phyloP scores from a whole-genome alignment of 2,797 vertebrate species.

The Balearica regulorum region DNA sequence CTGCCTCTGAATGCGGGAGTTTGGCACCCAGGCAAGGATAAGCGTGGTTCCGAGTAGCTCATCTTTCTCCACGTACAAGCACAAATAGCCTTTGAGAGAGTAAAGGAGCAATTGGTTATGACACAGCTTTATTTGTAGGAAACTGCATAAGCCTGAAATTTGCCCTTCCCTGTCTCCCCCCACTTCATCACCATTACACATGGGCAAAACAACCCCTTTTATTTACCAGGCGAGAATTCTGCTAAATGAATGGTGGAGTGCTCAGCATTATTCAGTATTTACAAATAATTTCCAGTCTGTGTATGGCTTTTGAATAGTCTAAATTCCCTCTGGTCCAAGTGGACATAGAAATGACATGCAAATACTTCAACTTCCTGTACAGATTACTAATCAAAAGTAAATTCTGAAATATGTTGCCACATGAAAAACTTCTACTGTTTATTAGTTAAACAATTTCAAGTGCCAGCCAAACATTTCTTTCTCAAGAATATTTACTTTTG shows the following conservation, averaged over 20 bases:
- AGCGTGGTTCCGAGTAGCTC: slow-evolving; percentile 90
- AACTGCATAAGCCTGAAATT: rapidly evolving
- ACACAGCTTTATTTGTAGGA: rapidly evolving
- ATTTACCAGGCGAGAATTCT: neutral
- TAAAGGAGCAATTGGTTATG: neutral
- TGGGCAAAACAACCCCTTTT: neutral
- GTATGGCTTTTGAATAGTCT: neutral
- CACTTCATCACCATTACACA: neutral
- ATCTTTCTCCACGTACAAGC: slow-evolving; percentile 94
- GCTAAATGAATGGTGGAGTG: neutral
- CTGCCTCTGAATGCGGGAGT: slow-evolving; percentile 93
- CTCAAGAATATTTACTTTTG: neutral
- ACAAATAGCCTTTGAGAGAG: slow-evolving; percentile 86
- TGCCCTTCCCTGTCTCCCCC: neutral
- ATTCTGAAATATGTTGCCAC: neutral
- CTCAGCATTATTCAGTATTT: neutral
- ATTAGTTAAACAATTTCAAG: neutral
- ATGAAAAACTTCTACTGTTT: neutral
- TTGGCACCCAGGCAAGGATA: slow-evolving; percentile 97
- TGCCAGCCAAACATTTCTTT: neutral
- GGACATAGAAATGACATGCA: neutral
- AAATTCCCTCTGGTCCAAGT: neutral
- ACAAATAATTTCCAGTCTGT: neutral
- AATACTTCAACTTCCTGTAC: neutral
- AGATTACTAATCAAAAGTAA: neutral